These are phyloP conservation scores for Graphium colonna DNA, from an alignment of 2,888 invertebrate species.

Conservation along the genomic window DNA sequence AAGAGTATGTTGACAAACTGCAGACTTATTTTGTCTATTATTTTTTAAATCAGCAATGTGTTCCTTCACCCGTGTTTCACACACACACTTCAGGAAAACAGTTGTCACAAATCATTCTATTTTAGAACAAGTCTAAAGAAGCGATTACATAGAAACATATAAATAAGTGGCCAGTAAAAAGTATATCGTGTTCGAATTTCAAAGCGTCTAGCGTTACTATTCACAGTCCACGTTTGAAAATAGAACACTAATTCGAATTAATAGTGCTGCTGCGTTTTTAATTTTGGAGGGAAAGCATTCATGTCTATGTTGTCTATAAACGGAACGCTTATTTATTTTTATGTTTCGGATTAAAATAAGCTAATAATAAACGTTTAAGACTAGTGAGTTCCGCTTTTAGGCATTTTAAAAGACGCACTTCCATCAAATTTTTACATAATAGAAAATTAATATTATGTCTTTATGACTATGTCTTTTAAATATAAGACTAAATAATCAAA, in stretches of 20 bases:
- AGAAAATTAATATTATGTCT: too few species aligned
- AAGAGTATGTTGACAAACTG: too few species aligned
- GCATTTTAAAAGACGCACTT: not conserved
- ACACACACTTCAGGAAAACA: too few species aligned
- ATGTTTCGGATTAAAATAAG: too few species aligned
- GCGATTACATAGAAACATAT: not conserved
- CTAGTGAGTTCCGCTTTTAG: not conserved
- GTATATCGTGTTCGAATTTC: constrained; percentile 52
- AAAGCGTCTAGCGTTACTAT: constrained; percentile 44
- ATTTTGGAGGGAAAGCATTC: constrained; percentile 26
- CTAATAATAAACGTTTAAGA: not conserved
- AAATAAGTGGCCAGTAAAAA: constrained; percentile 26
- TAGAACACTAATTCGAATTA: constrained; percentile 69
- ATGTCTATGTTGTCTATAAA: not conserved
- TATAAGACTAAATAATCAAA: too few species aligned
- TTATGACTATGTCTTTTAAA: too few species aligned
- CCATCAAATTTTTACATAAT: not conserved
- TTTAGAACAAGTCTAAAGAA: not conserved
- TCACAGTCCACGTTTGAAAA: constrained; percentile 42
- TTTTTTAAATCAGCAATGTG: too few species aligned
- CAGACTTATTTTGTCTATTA: too few species aligned
- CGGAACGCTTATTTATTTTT: not conserved
- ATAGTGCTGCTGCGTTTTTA: constrained; percentile 47
- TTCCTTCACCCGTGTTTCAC: too few species aligned
- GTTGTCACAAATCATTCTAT: not conserved